These are phyloP conservation scores for Spheniscus mendiculus DNA, from an alignment of 2,113 vertebrate species.

Conservation along the genomic window DNA sequence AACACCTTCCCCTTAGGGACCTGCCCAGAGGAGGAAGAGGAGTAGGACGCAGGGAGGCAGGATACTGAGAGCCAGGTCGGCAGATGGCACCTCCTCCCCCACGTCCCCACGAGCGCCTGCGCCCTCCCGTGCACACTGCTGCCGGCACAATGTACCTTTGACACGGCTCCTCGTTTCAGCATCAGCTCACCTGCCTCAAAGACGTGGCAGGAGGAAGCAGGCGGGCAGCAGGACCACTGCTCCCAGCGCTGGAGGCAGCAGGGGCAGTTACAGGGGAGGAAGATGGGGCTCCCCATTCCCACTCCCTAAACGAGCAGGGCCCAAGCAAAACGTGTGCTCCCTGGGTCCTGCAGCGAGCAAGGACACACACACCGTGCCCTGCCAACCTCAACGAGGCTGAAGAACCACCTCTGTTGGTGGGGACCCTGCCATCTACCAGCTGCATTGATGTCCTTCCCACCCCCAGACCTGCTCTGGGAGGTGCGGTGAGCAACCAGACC, in stretches of 20 bases:
- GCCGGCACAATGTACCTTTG: background rate
- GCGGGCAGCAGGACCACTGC: background rate
- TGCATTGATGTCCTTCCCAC: background rate
- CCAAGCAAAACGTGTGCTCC: accelerated
- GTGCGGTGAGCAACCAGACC: background rate
- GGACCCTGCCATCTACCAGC: background rate
- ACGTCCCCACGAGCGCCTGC: accelerated
- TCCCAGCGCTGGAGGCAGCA: background rate
- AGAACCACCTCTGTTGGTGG: background rate
- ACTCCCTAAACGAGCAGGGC: background rate
- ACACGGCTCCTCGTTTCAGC: accelerated
- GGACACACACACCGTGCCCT: background rate
- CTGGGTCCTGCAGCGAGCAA: background rate
- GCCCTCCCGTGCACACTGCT: accelerated
- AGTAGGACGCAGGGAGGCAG: background rate
- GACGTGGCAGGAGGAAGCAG: background rate
- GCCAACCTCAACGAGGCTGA: background rate
- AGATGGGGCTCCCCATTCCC: background rate
- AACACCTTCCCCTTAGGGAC: background rate
- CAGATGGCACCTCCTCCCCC: background rate
- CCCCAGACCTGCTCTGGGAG: background rate
- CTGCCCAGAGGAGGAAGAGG: background rate
- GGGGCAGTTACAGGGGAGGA: background rate
- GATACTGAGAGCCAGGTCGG: background rate
- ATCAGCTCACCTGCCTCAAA: background rate